phyloP scores from a whole-genome alignment of 2,113 vertebrate genomes.

The Orthonyx spaldingii region DNA sequence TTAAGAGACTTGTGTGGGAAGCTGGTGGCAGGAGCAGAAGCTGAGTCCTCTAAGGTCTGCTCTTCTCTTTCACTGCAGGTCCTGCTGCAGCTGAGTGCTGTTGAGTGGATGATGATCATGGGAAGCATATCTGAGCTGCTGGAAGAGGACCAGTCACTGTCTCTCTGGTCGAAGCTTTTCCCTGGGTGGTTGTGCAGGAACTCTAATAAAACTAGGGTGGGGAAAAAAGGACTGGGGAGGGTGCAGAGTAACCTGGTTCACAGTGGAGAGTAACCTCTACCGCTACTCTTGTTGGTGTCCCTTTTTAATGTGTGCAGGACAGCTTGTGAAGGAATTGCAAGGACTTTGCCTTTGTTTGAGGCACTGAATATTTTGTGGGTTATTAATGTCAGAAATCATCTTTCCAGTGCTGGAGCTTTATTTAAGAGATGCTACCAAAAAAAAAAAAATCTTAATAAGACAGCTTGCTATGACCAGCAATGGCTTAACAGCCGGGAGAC shows the following conservation, averaged over 20 bases:
- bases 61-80: background rate
- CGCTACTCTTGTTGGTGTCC: fast-evolving
- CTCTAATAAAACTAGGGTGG: background rate
- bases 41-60: background rate
- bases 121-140: background rate
- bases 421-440: background rate
- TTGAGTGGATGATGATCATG: background rate
- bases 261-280: background rate
- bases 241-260: background rate
- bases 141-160: background rate
- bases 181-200: background rate
- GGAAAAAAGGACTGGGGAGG: background rate
- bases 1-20: background rate
- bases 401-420: background rate
- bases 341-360: background rate
- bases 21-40: background rate
- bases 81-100: background rate
- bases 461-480: background rate
- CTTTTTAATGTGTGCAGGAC: background rate
- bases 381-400: background rate
- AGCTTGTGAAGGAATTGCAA: background rate
- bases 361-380: background rate
- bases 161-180: background rate
- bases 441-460: background rate
- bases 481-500: background rate